Evolutionary conservation across 2,888 invertebrate genomes (phyloP).

Genomic region (Cheilosia vulpina): DNA sequence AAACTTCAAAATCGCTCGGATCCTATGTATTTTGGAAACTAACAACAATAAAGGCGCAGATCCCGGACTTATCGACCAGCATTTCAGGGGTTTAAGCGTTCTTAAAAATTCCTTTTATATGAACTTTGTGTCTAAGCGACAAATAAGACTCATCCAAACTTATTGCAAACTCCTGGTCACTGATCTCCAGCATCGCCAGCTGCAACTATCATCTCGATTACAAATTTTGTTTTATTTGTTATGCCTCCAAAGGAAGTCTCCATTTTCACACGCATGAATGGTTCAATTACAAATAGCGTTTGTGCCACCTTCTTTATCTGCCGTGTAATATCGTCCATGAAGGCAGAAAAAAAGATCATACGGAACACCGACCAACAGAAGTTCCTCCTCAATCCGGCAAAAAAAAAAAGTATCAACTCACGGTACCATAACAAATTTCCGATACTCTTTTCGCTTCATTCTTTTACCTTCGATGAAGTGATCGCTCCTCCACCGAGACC

Average conservation of each 20-base stretch:
- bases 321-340: conserved; percentile 40
- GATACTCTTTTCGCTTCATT: conserved; percentile 45
- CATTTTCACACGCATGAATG: conserved; percentile 72
- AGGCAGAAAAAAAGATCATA: conserved; percentile 52
- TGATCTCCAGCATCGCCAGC: conserved; percentile 38
- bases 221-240: background rate
- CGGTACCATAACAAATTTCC: conserved; percentile 73
- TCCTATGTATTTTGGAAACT: too few relatives aligned
- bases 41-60: too few relatives aligned
- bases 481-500: conserved; percentile 55
- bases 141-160: background rate
- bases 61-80: too few relatives aligned
- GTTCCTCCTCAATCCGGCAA: conserved; percentile 27
- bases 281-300: conserved; percentile 70
- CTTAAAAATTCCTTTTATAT: too few relatives aligned
- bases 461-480: conserved; percentile 23
- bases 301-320: conserved; percentile 32
- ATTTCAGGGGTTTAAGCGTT: too few relatives aligned
- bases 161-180: conserved; percentile 7
- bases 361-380: conserved; percentile 59
- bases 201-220: conserved; percentile 48
- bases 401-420: conserved; percentile 68
- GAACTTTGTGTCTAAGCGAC: too few relatives aligned
- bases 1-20: too few relatives aligned
- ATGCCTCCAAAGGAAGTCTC: conserved; percentile 39